Evolutionary conservation across 1,140 invertebrate species (phyloP).

Genomic region (Rhopalosiphum padi): DNA sequence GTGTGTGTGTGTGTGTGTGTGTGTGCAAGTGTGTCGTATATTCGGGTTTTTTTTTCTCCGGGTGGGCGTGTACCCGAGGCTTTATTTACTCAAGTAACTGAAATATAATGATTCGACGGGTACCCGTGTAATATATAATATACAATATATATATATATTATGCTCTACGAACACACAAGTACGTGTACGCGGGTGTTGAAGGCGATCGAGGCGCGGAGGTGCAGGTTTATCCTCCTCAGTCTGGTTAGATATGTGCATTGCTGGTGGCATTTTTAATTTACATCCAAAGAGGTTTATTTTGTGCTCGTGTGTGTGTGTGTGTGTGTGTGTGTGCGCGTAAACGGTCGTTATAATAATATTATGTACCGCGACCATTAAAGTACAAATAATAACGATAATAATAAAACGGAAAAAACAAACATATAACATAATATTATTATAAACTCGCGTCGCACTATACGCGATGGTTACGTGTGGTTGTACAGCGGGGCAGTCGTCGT

Average conservation of each 20-base stretch:
- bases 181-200: neutral
- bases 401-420: conserved; percentile 16
- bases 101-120: conserved; percentile 42
- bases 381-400: neutral
- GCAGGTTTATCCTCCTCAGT: neutral
- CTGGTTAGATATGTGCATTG: neutral
- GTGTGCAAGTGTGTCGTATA: neutral
- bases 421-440: neutral
- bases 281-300: conserved; percentile 9
- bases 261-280: conserved; percentile 52
- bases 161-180: neutral
- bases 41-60: neutral
- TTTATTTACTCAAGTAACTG: conserved; percentile 51
- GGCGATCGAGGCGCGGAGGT: neutral
- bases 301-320: neutral
- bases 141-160: neutral
- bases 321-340: neutral
- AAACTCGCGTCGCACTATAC: neutral
- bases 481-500: too few relatives aligned
- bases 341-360: conserved; percentile 11
- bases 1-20: too few relatives aligned
- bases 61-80: conserved; percentile 46
- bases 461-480: neutral
- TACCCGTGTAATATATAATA: conserved; percentile 2
- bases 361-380: neutral